A percentile compares a stretch with the other conserved stretches of the same genome.
Conservation (phyloP, 2,797 vertebrate species). For the Poecilia gillii region DNA sequence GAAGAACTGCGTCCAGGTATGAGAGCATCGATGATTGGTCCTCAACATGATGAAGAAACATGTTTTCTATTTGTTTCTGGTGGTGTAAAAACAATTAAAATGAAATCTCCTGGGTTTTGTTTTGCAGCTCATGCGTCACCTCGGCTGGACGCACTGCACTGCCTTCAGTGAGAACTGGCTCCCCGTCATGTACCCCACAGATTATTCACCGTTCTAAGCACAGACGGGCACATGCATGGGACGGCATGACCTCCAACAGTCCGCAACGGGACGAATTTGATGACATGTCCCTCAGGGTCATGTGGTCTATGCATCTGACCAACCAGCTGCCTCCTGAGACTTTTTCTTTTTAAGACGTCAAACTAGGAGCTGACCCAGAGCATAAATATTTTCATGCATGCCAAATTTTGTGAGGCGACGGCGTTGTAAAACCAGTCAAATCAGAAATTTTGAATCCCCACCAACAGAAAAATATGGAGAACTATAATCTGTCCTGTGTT, state of each 20-base stretch:
- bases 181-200: slow-evolving; percentile 94
- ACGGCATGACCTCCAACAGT: slow-evolving; percentile 33
- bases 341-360: slow-evolving; percentile 26
- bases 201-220: slow-evolving; percentile 92
- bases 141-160: slow-evolving; percentile 93
- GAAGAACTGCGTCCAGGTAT: slow-evolving; percentile 96
- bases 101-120: background rate
- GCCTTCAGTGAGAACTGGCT: slow-evolving; percentile 95
- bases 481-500: slow-evolving; percentile 12
- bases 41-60: background rate
- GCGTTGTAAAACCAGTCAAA: background rate
- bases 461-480: background rate
- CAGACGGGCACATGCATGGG: slow-evolving; percentile 34
- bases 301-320: slow-evolving; percentile 59
- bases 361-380: slow-evolving; percentile 29
- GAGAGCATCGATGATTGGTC: accelerated
- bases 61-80: background rate
- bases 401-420: background rate
- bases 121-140: slow-evolving; percentile 91
- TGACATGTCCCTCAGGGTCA: slow-evolving; percentile 64
- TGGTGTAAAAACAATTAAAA: accelerated
- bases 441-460: slow-evolving; percentile 1
- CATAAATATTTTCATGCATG: slow-evolving; percentile 3
- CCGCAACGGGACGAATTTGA: slow-evolving; percentile 17
- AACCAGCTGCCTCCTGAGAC: slow-evolving; percentile 40